These are phyloP conservation scores for Phylloscopus whistleri DNA, from an alignment of 2,113 vertebrate species.

Conservation along the genomic window DNA sequence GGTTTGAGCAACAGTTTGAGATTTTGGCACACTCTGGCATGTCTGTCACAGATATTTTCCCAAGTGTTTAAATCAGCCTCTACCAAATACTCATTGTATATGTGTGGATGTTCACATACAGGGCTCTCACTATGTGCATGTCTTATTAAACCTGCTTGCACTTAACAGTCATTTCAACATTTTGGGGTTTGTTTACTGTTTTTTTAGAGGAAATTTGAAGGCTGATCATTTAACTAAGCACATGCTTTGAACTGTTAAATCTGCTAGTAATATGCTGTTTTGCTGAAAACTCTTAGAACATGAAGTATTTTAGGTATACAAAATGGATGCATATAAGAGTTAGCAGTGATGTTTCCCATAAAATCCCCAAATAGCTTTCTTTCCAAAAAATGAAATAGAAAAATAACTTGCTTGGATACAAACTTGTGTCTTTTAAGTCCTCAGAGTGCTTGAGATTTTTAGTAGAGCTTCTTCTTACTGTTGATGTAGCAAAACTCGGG, in stretches of 20 bases:
- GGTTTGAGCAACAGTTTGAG: background rate
- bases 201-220: background rate
- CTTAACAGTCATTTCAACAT: background rate
- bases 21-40: background rate
- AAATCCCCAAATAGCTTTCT: background rate
- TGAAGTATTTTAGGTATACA: background rate
- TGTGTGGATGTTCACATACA: background rate
- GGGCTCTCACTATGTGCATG: background rate
- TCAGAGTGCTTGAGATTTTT: background rate
- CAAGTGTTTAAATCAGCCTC: background rate
- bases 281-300: background rate
- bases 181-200: background rate
- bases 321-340: background rate
- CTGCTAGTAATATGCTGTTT: background rate
- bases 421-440: constrained; percentile 3
- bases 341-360: background rate
- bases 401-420: constrained; percentile 12
- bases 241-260: background rate
- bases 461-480: constrained; percentile 25
- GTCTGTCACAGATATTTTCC: background rate
- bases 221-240: background rate
- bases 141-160: background rate
- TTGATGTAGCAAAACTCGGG: background rate
- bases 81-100: background rate
- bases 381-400: background rate